Conservation (phyloP, 2,797 vertebrate species). For the Sebastes wilsoni region DNA sequence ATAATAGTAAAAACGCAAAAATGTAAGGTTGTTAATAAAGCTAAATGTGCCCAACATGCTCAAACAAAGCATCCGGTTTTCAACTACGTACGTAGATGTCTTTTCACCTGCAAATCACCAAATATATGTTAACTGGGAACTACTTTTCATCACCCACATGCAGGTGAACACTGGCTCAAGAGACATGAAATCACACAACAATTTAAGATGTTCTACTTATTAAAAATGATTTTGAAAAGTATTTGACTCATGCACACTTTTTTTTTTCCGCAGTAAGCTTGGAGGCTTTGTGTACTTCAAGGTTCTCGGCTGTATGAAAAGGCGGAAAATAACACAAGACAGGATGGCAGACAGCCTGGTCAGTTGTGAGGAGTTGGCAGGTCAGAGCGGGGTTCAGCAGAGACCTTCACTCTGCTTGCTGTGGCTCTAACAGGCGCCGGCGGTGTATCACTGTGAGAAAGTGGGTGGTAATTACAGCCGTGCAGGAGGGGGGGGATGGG, state of each 20-base stretch:
- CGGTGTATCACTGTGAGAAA: conserved; percentile 33
- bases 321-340: neutral
- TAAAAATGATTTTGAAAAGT: neutral
- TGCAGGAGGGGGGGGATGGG: conserved; percentile 44
- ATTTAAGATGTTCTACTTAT: neutral
- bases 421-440: conserved; percentile 44
- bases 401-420: conserved; percentile 19
- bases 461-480: conserved; percentile 71
- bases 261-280: neutral
- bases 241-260: neutral
- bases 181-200: neutral
- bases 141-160: neutral
- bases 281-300: neutral
- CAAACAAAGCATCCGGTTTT: no score
- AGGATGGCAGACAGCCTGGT: neutral
- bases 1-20: neutral
- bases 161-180: neutral
- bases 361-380: conserved; percentile 3
- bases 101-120: neutral
- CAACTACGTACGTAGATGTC: neutral
- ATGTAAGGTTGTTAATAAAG: neutral
- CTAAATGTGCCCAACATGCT: neutral
- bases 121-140: neutral
- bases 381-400: conserved; percentile 16
- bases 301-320: neutral